Conservation (phyloP, 2,888 invertebrate species). For the Cyrtodaria siliqua region DNA sequence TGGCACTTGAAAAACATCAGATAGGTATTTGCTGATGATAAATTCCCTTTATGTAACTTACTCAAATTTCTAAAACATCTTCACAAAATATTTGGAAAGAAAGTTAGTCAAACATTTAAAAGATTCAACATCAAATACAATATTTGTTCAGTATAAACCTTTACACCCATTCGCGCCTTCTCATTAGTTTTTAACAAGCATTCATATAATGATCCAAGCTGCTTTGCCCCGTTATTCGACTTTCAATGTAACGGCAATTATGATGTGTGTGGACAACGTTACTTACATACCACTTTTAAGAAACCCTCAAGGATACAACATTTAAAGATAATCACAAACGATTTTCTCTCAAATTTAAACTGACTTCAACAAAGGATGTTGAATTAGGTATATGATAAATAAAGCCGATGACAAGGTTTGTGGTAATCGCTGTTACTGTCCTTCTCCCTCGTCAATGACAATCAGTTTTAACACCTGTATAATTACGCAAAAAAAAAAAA, state of each 20-base stretch:
- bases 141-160: background rate
- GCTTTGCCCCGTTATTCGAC: conserved; percentile 1
- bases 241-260: conserved; percentile 47
- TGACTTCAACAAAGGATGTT: conserved; percentile 60
- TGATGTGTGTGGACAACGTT: conserved; percentile 50
- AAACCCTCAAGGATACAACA: conserved; percentile 51
- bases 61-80: too few relatives aligned
- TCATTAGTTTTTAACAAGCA: conserved; percentile 22
- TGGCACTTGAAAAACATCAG: too few relatives aligned
- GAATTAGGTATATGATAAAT: conserved; percentile 29
- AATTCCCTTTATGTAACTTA: too few relatives aligned
- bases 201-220: conserved; percentile 16
- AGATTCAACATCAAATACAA: too few relatives aligned
- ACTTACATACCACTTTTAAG: conserved; percentile 34
- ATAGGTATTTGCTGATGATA: too few relatives aligned
- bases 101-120: too few relatives aligned
- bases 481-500: conserved; percentile 6
- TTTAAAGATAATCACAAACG: conserved; percentile 45
- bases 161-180: conserved; percentile 1
- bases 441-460: background rate
- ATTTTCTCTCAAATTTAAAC: conserved; percentile 50
- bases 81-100: too few relatives aligned
- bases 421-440: background rate
- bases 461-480: conserved; percentile 7
- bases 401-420: background rate